A percentile compares a stretch with the other conserved stretches of the same genome.
Evolutionary conservation across 2,797 vertebrate species (phyloP).

Genomic region (Mus caroli): DNA sequence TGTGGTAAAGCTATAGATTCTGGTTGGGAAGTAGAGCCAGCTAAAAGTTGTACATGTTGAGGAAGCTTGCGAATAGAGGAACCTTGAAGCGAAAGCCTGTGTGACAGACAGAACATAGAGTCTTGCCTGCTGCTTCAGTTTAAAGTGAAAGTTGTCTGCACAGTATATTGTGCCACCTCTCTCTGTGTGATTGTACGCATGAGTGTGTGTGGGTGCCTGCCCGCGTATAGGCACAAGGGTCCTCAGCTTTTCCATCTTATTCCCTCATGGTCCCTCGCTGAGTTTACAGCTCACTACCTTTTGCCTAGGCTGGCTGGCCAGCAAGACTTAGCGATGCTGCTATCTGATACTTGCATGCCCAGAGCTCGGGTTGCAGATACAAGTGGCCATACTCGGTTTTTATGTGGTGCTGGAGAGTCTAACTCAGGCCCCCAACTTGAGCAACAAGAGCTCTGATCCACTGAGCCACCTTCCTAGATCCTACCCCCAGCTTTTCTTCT

Average conservation of each 20-base stretch:
- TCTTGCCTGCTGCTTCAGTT: neutral
- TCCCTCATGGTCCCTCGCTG: neutral
- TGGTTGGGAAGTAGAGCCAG: neutral
- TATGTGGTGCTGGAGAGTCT: neutral
- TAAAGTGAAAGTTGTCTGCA: neutral
- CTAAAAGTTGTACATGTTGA: neutral
- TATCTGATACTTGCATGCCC: neutral
- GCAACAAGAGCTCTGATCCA: neutral
- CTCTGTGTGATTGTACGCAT: neutral
- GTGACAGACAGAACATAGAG: neutral
- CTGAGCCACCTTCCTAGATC: neutral
- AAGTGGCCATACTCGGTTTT: neutral
- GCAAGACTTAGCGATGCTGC: neutral
- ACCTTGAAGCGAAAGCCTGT: neutral
- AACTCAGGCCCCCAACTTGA: neutral
- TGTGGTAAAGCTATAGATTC: neutral
- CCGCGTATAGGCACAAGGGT: neutral
- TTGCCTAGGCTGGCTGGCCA: neutral
- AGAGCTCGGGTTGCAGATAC: neutral
- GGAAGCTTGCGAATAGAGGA: slow-evolving; percentile 12
- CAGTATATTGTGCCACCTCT: neutral
- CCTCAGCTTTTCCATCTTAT: neutral
- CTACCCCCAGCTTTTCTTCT: neutral
- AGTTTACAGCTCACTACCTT: neutral
- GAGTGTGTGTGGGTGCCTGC: neutral